Base-by-base conservation (phyloP, 2,113 vertebrate genomes). In the Corythornis madagascariensis region DNA sequence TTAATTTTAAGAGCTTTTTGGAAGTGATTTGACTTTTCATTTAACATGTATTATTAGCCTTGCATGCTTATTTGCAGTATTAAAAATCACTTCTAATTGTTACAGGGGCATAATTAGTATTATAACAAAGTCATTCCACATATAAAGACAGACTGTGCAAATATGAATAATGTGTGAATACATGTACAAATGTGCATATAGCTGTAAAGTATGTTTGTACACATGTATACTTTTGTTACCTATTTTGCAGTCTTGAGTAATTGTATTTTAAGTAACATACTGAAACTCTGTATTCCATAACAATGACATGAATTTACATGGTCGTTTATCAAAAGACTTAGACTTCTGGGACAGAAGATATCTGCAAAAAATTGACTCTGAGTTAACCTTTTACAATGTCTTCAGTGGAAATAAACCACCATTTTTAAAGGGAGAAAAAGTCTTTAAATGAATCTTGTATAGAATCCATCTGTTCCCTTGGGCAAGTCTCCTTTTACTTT, bases 11-110 rank as follows among this genome's bases (percentile, higher is more conserved):
- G 96, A 96, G 97, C 94, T 97, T 97, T 97, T 97, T 97, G 94
- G 96, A 97, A 98, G 95, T 96, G 90, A 96, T 97, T 97, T 98
- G 97, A 97, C 96, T 97, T 97, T 98, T 98, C 94, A 97, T 98
- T 97, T 97, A 97, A 95, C 94, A 95, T 97, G 95, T 95, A 96
- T 97, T 98, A 97, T 97, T 97, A 97, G 91, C 88, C 89, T 96
- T 96, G 96, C 97, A 97, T 97, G 88, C 76, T 93, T 97, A 97
- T 97, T 97, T 97, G 93, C 45, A 90, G 86, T 84, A 92, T 94
- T 95, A 83, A 97, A 97, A 97, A 95, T 88, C 94, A 96, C 95
- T 95, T 90, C 78, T 97, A 96, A 97, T 96, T 95, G 89, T 97
- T 96, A 90, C 72, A 95, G 72, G 53, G 85, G 59, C 79, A 91